Conservation (phyloP, 1,140 invertebrate genomes). For the Drosophila ananassae region DNA sequence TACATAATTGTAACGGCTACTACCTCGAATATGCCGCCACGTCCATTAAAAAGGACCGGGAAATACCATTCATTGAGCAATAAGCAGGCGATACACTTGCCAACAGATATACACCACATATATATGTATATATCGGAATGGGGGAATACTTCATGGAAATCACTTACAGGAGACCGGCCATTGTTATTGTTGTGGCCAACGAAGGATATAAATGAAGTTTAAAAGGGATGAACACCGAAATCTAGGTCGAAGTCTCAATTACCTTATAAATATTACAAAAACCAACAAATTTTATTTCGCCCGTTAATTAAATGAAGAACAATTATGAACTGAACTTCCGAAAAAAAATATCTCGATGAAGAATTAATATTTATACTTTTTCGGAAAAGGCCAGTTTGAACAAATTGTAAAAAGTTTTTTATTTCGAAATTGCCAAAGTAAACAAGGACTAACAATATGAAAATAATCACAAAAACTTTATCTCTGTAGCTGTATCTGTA, state of each 20-base stretch:
- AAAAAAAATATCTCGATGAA: no score
- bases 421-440: slow-evolving; percentile 28
- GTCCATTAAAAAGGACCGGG: slow-evolving; percentile 39
- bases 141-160: slow-evolving; percentile 25
- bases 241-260: not conserved
- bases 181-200: slow-evolving; percentile 7
- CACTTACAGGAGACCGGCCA: slow-evolving; percentile 33
- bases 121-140: slow-evolving; percentile 28
- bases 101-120: slow-evolving; percentile 5
- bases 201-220: slow-evolving; percentile 8
- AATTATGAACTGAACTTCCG: not conserved
- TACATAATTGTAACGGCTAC: slow-evolving; percentile 44
- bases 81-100: slow-evolving; percentile 37
- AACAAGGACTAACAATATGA: slow-evolving; percentile 57
- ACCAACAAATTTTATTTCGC: not conserved
- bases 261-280: not conserved
- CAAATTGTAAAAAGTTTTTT: not conserved
- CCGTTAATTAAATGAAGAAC: slow-evolving; percentile 1
- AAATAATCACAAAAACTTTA: slow-evolving; percentile 64
- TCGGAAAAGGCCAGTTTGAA: no score
- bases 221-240: not conserved
- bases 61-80: slow-evolving; percentile 40
- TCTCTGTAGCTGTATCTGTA: not conserved
- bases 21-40: slow-evolving; percentile 2
- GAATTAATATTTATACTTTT: no score